Base-by-base conservation (phyloP, 2,113 vertebrate genomes). In the Mobula hypostoma region DNA sequence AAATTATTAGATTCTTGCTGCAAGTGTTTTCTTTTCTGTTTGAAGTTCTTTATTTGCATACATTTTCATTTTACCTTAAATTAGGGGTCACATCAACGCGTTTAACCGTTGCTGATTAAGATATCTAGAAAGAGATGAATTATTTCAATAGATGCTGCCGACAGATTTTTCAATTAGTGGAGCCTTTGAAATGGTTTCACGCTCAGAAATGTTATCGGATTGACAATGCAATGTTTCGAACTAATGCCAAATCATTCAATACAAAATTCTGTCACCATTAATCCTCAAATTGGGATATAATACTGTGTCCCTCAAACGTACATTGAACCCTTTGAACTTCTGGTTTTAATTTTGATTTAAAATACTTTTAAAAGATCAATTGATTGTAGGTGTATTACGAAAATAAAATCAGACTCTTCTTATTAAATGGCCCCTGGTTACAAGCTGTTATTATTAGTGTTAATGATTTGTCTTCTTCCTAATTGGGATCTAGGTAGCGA, bases 401-500 rank as follows among this genome's bases (percentile, higher is more conserved):
- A 74, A 74, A 74, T 21, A 11, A 40, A 88, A 40, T 4, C 0
- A 40, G 27, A 94, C 95, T 94, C 94, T 94, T 94, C 92, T 77
- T 94, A 94, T 87, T 29, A 36, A 95, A 94, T 61, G 94, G 94
- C 95, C 94, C 94, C 94, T 7, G 29, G 88, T 70, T 68, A 21
- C 7, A 74, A 19, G 68, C 48, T 56, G n/a, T 19, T 74, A 74
- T 93, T 93, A 76, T 27, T 74, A 76, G 91, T 74, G 21, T 68
- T 8, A 93, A 93, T 74, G 68, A 74, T 93, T 93, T 93, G 91
- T 72, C 91, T 48, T 40, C 40, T 70, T 93, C 70, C 94, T 95
- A 95, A 96, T 96, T 96, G 96, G 95, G 70, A 93, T 72, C 91
- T 56, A 74, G 91, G 91, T 74, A 93, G 70, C 70, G 70, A 40